phyloP scores from a whole-genome alignment of 2,888 invertebrate genomes.

The Melikaiella ostensackeni region DNA sequence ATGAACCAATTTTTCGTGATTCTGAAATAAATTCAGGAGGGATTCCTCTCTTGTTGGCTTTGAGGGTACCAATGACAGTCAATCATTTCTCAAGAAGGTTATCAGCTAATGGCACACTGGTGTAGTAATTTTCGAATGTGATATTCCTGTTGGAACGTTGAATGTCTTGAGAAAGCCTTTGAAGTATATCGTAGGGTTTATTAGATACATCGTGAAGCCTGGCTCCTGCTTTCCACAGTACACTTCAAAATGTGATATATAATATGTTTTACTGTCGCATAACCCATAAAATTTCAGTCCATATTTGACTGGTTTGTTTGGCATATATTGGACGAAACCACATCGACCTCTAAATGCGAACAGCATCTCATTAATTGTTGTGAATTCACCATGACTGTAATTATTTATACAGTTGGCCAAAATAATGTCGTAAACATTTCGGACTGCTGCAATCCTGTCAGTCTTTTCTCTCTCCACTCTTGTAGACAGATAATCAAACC shows the following conservation, averaged over 20 bases:
- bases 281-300: constrained; percentile 50
- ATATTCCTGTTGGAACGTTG: constrained; percentile 38
- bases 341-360: constrained; percentile 44
- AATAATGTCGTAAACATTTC: constrained; percentile 42
- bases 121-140: constrained; percentile 44
- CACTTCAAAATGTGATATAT: constrained; percentile 48
- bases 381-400: constrained; percentile 36
- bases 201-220: constrained; percentile 8
- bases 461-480: constrained; percentile 40
- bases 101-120: constrained; percentile 42
- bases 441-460: constrained; percentile 47
- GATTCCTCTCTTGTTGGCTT: constrained; percentile 12
- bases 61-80: constrained; percentile 21
- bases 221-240: constrained; percentile 43
- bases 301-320: constrained; percentile 46
- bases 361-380: constrained; percentile 49
- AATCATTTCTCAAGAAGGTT: constrained; percentile 31
- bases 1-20: not conserved
- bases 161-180: constrained; percentile 35
- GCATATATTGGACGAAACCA: constrained; percentile 44
- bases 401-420: constrained; percentile 40
- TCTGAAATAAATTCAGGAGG: constrained; percentile 16
- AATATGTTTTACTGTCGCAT: constrained; percentile 43
- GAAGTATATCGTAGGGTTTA: constrained; percentile 33
- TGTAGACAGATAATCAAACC: constrained; percentile 47